A percentile compares a stretch with the other conserved stretches of the same genome.
Conservation (phyloP, 2,113 vertebrate genomes). For the Charadrius vociferus region DNA sequence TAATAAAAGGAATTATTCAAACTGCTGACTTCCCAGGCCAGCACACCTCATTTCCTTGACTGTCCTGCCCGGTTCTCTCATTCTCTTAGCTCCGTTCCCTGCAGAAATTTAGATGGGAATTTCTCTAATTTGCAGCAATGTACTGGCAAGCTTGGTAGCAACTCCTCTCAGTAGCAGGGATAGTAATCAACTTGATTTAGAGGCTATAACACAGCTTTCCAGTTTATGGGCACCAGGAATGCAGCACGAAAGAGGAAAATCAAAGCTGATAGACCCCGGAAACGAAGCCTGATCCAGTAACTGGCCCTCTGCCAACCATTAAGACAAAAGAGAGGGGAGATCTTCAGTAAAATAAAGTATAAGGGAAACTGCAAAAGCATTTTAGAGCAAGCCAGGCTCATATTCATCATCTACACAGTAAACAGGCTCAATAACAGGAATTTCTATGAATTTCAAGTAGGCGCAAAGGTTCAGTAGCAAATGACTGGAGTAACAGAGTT, state of each 20-base stretch:
- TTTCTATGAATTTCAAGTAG: slow-evolving; percentile 56
- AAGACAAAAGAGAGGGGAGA: background rate
- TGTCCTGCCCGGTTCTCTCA: background rate
- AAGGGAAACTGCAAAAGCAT: background rate
- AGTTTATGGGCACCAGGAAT: background rate
- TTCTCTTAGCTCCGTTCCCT: background rate
- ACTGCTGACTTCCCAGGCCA: background rate
- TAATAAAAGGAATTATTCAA: background rate
- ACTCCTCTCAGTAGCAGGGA: background rate
- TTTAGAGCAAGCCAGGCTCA: background rate
- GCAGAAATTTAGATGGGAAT: background rate
- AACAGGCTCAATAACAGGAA: slow-evolving; percentile 29
- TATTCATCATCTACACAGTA: slow-evolving; percentile 7
- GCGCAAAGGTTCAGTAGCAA: background rate
- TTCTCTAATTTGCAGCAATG: background rate
- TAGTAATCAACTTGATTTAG: background rate
- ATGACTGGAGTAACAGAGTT: background rate
- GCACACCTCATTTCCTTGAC: background rate
- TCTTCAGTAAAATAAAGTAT: background rate
- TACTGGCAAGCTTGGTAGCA: background rate
- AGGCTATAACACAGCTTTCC: background rate
- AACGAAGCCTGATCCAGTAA: background rate
- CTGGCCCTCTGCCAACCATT: background rate
- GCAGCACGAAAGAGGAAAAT: background rate
- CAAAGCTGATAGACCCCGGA: background rate